A percentile compares a stretch with the other conserved stretches of the same genome.
Conservation (phyloP, 2,113 vertebrate genomes). For the Etheostoma cragini region DNA sequence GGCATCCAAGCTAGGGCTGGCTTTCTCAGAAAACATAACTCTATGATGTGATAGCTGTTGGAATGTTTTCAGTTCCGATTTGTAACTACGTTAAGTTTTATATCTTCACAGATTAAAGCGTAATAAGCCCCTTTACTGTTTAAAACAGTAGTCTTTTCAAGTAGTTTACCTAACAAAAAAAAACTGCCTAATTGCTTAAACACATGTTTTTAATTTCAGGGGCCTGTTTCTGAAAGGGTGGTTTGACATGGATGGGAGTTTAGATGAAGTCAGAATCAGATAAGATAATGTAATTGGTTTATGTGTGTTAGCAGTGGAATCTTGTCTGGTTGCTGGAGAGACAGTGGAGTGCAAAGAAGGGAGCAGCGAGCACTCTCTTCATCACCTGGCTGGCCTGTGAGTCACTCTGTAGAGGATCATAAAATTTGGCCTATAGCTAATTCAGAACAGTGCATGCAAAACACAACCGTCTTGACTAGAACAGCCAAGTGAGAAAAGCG, state of each 20-base stretch:
- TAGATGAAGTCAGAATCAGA: conserved; percentile 78
- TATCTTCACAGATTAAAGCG: conserved; percentile 35
- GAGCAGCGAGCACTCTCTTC: conserved; percentile 64
- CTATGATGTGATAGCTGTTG: conserved; percentile 47
- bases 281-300: conserved; percentile 82
- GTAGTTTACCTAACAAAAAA: conserved; percentile 52
- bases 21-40: conserved; percentile 54
- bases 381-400: conserved; percentile 73
- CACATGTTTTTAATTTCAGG: conserved; percentile 80
- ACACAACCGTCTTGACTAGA: conserved; percentile 17
- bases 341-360: conserved; percentile 49
- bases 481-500: conserved; percentile 24
- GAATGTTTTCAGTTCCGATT: conserved; percentile 40
- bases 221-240: conserved; percentile 71
- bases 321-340: conserved; percentile 71
- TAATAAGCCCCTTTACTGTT: conserved; percentile 5
- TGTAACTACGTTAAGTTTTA: conserved; percentile 35
- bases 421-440: conserved; percentile 37
- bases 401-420: conserved; percentile 53
- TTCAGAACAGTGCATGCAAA: conserved; percentile 17
- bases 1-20: conserved; percentile 47
- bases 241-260: conserved; percentile 77
- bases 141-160: conserved; percentile 60
- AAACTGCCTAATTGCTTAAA: conserved; percentile 60
- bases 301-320: conserved; percentile 82